Evolutionary conservation across 2,113 vertebrate species (phyloP).

Genomic region (Gopherus flavomarginatus): DNA sequence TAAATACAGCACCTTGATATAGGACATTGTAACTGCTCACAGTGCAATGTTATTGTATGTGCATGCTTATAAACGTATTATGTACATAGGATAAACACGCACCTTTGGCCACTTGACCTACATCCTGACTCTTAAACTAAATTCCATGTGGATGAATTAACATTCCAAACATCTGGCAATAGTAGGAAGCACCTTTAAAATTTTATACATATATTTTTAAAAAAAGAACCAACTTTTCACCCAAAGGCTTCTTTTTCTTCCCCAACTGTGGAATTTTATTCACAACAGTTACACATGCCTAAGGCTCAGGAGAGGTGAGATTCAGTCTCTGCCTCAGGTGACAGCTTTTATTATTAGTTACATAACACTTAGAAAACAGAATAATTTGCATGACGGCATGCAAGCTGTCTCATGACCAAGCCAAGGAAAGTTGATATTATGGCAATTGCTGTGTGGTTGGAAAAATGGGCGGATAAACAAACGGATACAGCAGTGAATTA

Average conservation of each 20-base stretch:
- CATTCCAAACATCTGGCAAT: background rate
- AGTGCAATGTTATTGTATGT: background rate
- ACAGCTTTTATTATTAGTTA: background rate
- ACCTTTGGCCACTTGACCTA: background rate
- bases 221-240: background rate
- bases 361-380: background rate
- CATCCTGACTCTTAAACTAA: background rate
- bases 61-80: background rate
- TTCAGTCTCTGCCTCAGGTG: background rate
- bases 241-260: background rate
- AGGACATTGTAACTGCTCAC: background rate
- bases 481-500: background rate
- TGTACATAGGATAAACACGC: background rate
- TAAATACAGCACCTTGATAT: background rate
- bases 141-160: no score
- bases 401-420: background rate
- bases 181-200: background rate
- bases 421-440: background rate
- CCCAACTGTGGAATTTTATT: background rate
- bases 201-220: background rate
- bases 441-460: background rate
- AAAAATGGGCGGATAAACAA: background rate
- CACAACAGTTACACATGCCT: background rate
- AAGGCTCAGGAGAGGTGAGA: background rate
- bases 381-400: background rate